Evolutionary conservation across 1,140 invertebrate species (phyloP), one percentile per base, ranked within the genome.

Genomic region (Vanessa tameamea): DNA sequence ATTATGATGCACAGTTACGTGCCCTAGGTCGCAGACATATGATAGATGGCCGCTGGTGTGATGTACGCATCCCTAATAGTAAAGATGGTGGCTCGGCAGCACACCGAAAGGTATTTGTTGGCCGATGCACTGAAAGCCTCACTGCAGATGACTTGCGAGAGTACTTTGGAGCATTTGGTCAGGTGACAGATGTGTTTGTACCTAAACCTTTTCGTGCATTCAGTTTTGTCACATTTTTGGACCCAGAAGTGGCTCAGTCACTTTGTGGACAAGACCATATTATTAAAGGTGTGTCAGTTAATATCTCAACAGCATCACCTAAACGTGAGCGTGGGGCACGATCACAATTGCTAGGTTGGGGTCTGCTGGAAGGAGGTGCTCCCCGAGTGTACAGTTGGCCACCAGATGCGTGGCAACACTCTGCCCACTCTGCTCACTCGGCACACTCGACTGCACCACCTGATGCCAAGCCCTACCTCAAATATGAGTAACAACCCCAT

Each of bases 221-320:
- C 90, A 97, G 97, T 80, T 99, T 99, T 93, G 97, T 99, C 23
- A 99, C 97, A 51, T 99, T 99, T 93, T 93, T 98, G 76, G 98
- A 99, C 91, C 97, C 97, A 9, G 98, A 99, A 88, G 96, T 98
- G 51, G 98, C 98, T 8, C 97, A 98, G 90, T 96, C 96, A 47
- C 93, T 99, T 2, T 99, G 98, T 90, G 98, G 98, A 0, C 98
- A 99, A 92, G 98, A 99, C 93, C 98, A 99, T 90, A 99, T 99
- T 76, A 98, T 99, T 70, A 99, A 99, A 91, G 97, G 95, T 64
- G 97, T 98, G 13, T 98, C 98, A 61, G 97, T 99, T 12, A 98
- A 99, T 93, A 97, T 99, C 57, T 98, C 97, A 31, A 98, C 97
- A 85, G 98, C 98, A 31, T 97, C 98, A 13, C 98, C 98, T 2